These are phyloP conservation scores for Neoaliturus tenellus DNA, from an alignment of 2,888 invertebrate genomes.

Conservation along the genomic window DNA sequence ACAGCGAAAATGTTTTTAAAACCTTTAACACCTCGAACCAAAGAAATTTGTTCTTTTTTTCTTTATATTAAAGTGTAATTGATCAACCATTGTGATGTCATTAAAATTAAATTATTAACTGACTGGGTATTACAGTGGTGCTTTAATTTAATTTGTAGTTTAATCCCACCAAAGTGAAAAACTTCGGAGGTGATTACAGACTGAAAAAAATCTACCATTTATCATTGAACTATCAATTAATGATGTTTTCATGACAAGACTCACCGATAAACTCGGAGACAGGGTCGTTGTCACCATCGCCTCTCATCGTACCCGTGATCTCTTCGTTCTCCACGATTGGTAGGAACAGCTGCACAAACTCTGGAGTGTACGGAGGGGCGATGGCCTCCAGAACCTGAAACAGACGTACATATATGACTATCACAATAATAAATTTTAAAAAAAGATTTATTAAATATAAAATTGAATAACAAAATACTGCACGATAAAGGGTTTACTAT, in stretches of 20 bases:
- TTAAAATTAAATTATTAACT: not conserved
- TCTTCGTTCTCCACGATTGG: slow-evolving; percentile 99
- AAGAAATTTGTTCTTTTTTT: too few relatives aligned
- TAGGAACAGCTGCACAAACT: slow-evolving; percentile 95
- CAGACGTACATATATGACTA: too few relatives aligned
- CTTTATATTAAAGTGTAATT: not conserved
- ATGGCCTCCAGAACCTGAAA: slow-evolving; percentile 97
- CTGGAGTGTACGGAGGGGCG: slow-evolving; percentile 95
- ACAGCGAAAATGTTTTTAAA: too few relatives aligned
- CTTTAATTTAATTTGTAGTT: not conserved
- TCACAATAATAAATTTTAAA: too few relatives aligned
- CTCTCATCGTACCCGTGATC: slow-evolving; percentile 95
- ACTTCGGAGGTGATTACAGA: not conserved
- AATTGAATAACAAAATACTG: too few relatives aligned
- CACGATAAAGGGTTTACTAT: too few relatives aligned
- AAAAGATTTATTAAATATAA: too few relatives aligned
- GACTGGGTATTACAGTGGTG: not conserved
- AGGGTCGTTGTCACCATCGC: slow-evolving; percentile 94
- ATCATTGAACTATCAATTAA: slow-evolving; percentile 13
- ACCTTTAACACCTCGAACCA: too few relatives aligned
- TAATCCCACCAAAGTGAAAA: too few relatives aligned
- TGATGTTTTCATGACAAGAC: slow-evolving; percentile 56
- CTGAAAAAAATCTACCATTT: not conserved
- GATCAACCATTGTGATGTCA: not conserved
- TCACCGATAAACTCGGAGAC: slow-evolving; percentile 96